phyloP scores from a whole-genome alignment of 2,797 vertebrate species.

The Pristis pectinata region DNA sequence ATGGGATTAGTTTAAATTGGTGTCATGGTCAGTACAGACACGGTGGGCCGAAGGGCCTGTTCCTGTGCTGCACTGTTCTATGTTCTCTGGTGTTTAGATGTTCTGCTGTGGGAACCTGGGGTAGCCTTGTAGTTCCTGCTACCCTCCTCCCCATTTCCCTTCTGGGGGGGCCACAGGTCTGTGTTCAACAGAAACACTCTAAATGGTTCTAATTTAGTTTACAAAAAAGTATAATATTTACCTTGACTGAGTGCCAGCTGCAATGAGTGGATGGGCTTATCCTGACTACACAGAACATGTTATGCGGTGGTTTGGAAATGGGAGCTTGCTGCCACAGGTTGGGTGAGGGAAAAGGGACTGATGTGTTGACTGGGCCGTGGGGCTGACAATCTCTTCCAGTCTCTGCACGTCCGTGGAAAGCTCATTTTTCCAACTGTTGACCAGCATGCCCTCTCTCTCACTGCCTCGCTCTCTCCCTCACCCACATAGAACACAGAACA shows the following conservation, averaged over 20 bases:
- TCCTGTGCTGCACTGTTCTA: too few relatives aligned
- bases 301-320: not conserved
- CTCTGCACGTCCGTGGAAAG: slow-evolving; percentile 5
- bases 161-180: not conserved
- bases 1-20: too few relatives aligned
- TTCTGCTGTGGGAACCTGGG: too few relatives aligned
- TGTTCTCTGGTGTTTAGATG: too few relatives aligned
- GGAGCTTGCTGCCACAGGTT: not conserved
- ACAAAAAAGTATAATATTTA: slow-evolving; percentile 25
- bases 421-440: not conserved
- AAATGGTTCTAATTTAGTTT: slow-evolving; percentile 24
- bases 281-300: not conserved
- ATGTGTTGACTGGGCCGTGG: not conserved
- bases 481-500: too few relatives aligned
- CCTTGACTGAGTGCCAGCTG: not conserved
- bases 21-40: too few relatives aligned
- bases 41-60: too few relatives aligned
- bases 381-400: not conserved
- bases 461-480: not conserved
- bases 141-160: not conserved
- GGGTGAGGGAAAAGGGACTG: not conserved
- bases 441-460: not conserved
- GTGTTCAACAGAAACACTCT: not conserved
- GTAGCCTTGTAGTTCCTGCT: not conserved
- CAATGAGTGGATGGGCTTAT: not conserved